Conservation (phyloP, 1,140 invertebrate species). For the Spodoptera frugiperda region DNA sequence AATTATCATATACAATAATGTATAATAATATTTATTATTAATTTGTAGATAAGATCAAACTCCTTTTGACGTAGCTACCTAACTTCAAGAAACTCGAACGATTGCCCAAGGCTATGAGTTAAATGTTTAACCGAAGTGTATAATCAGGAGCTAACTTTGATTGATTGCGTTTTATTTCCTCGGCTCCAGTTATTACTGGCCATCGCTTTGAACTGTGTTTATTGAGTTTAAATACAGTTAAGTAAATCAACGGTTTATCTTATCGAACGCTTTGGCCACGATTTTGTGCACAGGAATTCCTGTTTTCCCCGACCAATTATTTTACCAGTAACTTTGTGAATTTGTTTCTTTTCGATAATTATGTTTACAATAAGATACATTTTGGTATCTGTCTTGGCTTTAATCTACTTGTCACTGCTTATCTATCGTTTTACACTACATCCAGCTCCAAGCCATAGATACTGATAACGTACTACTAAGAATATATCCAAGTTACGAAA, state of each 20-base stretch:
- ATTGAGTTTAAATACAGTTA: conserved; percentile 32
- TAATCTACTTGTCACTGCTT: conserved; percentile 10
- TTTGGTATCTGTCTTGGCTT: neutral
- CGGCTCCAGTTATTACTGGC: conserved; percentile 41
- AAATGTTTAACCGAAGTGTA: conserved; percentile 28
- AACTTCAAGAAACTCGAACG: conserved; percentile 2
- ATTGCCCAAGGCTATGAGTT: conserved; percentile 21
- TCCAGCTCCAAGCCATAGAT: neutral
- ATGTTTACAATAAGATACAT: neutral
- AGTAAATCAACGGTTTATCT: conserved; percentile 8
- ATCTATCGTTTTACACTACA: conserved; percentile 1
- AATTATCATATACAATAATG: neutral
- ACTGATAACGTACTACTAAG: neutral
- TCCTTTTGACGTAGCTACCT: neutral
- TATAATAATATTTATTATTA: neutral
- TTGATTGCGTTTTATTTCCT: conserved; percentile 52
- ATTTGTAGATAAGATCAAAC: conserved; percentile 19
- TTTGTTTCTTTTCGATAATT: neutral
- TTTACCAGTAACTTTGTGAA: no score
- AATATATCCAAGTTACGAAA: conserved; percentile 6
- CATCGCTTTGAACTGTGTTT: conserved; percentile 43
- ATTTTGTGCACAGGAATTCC: no score
- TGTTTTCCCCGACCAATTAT: no score
- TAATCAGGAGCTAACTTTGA: conserved; percentile 52
- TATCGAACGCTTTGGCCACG: no score